Base-by-base conservation (phyloP, 2,888 invertebrate species). In the Brassicogethes aeneus region DNA sequence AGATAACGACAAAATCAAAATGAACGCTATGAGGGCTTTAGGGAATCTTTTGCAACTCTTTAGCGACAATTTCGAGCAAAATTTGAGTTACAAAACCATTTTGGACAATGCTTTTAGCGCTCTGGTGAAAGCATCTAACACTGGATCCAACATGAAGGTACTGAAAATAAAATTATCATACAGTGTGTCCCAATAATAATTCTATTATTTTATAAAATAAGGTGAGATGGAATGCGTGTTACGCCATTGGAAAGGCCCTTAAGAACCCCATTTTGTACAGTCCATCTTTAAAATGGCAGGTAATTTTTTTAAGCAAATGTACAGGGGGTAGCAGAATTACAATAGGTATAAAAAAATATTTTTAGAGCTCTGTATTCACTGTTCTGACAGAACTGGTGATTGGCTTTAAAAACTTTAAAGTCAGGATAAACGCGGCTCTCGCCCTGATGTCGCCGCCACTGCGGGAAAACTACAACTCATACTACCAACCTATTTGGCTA, bases 151-250 rank as follows among this genome's bases (percentile, higher is more conserved):
- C 62, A 86, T 90, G 77, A 92, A 92, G 71, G 88, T 76, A n/a
- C n/a, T n/a, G n/a, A n/a, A 55, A 50, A 43, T 50, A 17, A 8
- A 35, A 16, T 5, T 35, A 16, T 16, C 3, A 16, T 14, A 14
- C 5, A 16, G 16, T 8, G 7, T 33, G 5, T n/a, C 33, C 10
- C 5, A 23, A 23, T 23, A 23, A 23, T 10, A 7, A 10, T 23
- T 23, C 23, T 23, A 10, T 7, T 23, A 7, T 10, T 23, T 23
- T 23, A 23, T 7, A 23, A 23, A 7, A 10, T 42, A 43, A 73
- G 72, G 77, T 90, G 29, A 76, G 89, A 39, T 93, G 93, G 93
- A 93, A 93, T 66, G 83, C 91, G 1, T 93, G 92, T 63, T 86
- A 91, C 62, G 90, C 91, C 1, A 68, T 91, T 41, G 86, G 89